Evolutionary conservation across 2,113 vertebrate species (phyloP).

Genomic region (Orcinus orca): DNA sequence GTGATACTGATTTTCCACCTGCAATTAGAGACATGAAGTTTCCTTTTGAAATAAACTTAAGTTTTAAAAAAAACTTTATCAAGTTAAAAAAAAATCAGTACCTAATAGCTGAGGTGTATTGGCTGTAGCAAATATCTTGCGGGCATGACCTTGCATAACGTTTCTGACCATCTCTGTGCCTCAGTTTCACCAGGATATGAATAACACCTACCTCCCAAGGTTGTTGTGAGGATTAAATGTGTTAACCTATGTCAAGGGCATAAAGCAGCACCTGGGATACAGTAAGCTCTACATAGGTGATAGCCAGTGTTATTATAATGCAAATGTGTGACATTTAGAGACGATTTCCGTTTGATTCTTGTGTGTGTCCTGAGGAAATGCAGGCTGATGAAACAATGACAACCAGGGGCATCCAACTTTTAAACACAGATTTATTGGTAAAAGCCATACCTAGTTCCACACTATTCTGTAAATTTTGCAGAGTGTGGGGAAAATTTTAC

Average conservation of each 20-base stretch:
- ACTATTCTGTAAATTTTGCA: not conserved
- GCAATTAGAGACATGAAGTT: not conserved
- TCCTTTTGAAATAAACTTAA: constrained; percentile 40
- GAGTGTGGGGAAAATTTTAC: not conserved
- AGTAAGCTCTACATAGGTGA: too few species aligned
- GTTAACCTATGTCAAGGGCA: not conserved
- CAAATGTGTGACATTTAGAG: not conserved
- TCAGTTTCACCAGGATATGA: not conserved
- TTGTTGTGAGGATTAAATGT: not conserved
- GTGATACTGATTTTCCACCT: constrained; percentile 22
- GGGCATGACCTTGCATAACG: not conserved
- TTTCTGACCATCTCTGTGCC: not conserved
- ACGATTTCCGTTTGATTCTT: not conserved
- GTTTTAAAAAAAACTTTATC: not conserved
- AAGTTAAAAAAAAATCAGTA: not conserved
- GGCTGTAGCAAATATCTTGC: not conserved
- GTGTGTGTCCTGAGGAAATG: not conserved
- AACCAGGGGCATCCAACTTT: not conserved
- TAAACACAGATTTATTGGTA: not conserved
- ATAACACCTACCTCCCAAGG: not conserved
- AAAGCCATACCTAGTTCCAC: not conserved
- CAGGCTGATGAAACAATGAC: not conserved
- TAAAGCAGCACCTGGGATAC: not conserved
- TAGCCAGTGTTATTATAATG: fast-evolving
- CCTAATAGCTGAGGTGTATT: not conserved